These are phyloP conservation scores for Gallinago stenura DNA, from an alignment of 2,797 vertebrate genomes.

Conservation along the genomic window DNA sequence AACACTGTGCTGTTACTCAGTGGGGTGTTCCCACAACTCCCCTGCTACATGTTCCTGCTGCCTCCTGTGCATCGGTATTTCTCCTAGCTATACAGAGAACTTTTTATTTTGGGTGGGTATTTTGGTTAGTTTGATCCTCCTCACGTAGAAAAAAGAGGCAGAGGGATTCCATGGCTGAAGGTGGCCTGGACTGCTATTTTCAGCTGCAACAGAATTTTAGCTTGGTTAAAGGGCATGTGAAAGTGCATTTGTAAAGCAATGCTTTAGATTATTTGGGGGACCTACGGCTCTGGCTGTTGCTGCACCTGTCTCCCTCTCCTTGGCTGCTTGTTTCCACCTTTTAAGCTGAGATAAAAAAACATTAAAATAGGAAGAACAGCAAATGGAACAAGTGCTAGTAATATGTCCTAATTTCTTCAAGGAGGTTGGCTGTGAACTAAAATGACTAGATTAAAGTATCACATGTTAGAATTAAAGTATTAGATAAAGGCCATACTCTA, in stretches of 20 bases:
- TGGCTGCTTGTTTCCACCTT: background rate
- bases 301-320: background rate
- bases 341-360: background rate
- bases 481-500: conserved; percentile 27
- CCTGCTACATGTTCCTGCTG: fast-evolving
- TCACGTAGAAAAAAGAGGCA: background rate
- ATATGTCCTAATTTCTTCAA: conserved; percentile 40
- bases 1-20: background rate
- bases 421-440: conserved; percentile 15
- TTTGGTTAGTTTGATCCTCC: background rate
- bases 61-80: background rate
- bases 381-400: background rate
- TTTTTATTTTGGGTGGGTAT: background rate
- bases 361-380: background rate
- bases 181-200: background rate
- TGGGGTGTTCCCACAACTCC: background rate
- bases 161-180: background rate
- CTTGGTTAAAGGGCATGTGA: background rate
- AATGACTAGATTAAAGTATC: conserved; percentile 27
- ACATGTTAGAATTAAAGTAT: conserved; percentile 26
- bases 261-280: background rate
- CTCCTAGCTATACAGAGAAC: background rate
- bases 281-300: background rate
- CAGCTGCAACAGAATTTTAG: background rate
- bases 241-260: background rate